Evolutionary conservation across 2,888 invertebrate genomes (phyloP).

Genomic region (Idaea biselata): DNA sequence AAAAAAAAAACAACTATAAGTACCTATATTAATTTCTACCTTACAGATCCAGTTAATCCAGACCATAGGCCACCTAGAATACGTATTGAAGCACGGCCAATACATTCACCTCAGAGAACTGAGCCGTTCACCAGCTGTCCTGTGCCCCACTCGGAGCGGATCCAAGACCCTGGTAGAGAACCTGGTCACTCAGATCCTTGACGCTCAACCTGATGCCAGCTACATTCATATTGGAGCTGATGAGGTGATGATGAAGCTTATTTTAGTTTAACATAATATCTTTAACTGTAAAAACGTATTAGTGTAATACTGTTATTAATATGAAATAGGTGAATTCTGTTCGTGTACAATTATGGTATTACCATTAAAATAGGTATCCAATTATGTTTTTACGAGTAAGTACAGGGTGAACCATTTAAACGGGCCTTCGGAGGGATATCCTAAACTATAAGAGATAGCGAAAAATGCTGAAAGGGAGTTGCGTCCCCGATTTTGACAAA

Average conservation of each 20-base stretch:
- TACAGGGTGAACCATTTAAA: too few relatives aligned
- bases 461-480: too few relatives aligned
- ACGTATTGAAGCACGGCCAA: conserved; percentile 86
- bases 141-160: conserved; percentile 85
- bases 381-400: too few relatives aligned
- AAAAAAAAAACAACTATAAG: background rate
- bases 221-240: conserved; percentile 92
- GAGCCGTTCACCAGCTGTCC: conserved; percentile 83
- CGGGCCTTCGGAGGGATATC: too few relatives aligned
- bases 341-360: too few relatives aligned
- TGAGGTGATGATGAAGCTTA: conserved; percentile 83
- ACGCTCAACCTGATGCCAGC: conserved; percentile 82
- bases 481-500: too few relatives aligned
- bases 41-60: conserved; percentile 87
- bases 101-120: conserved; percentile 85
- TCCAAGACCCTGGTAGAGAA: conserved; percentile 82
- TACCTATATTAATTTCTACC: background rate
- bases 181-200: conserved; percentile 86
- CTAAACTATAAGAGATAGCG: too few relatives aligned
- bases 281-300: too few relatives aligned
- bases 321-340: too few relatives aligned
- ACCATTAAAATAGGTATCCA: too few relatives aligned
- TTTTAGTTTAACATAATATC: too few relatives aligned
- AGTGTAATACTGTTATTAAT: too few relatives aligned
- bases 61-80: conserved; percentile 94